Base-by-base conservation (phyloP, 2,888 invertebrate genomes). In the Agriopis leucophaearia region DNA sequence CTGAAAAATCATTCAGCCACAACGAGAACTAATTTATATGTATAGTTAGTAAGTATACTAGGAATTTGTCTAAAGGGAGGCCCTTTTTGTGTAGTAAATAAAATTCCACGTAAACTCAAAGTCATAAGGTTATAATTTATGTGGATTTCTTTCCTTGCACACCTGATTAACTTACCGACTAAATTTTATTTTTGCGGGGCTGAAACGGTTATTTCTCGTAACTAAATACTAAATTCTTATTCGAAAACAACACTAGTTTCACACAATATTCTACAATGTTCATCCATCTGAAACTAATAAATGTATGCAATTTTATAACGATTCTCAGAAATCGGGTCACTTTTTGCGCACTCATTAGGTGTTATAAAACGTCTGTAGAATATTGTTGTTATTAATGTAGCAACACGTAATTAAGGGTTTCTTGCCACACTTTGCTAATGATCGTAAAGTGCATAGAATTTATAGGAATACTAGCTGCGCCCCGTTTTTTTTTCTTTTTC, bases 301-400 rank as follows among this genome's bases (percentile, higher is more conserved):
- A 50, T 50, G 5, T 57, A 38, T 57, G n/a, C 38, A 38, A 4
- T 47, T 63, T 45, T 27, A 38, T 38, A 47, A 15, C 40, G 47
- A 52, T 66, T 66, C 66, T 63, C 13, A 16, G 63, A 67, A 63
- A 57, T 57, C 9, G 48, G 67, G 63, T 62, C 42, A 48, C 44
- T 63, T 57, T 62, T 58, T 58, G 27, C 36, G 47, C 12, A 8
- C 15, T 57, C 38, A 54, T 56, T 56, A 56, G 61, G 56, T 52
- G 59, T 40, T 54, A 58, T 45, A 58, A 63, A 63, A 63, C 9
- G 12, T 56, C 27, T 27, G n/a, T 36, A 56, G 45, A 45, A 38
- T 45, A 57, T 50, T 50, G 18, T 38, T 15, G 27, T 60, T 48
- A 44, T 56, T 60, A 60, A 60, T 50, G 35, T 42, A 47, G 45